Conservation (phyloP, 2,888 invertebrate species). For the Trachelus iudaicus region DNA sequence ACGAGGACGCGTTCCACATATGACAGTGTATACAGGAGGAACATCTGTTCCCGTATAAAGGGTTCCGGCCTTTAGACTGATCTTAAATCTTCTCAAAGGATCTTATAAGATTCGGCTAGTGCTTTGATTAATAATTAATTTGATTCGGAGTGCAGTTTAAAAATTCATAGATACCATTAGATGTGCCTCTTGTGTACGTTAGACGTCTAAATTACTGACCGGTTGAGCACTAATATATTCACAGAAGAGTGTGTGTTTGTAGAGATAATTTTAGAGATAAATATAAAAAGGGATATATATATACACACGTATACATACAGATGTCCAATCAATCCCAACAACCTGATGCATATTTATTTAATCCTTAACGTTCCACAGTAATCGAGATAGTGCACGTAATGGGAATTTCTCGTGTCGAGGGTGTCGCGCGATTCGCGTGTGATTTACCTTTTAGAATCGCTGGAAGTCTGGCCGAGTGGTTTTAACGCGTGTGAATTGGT, state of each 20-base stretch:
- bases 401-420: background rate
- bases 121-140: background rate
- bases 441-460: background rate
- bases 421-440: background rate
- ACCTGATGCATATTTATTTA: constrained; percentile 2
- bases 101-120: background rate
- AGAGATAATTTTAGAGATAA: background rate
- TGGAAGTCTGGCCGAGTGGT: background rate
- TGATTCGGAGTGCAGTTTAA: background rate
- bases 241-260: background rate
- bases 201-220: background rate
- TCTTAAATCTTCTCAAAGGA: background rate
- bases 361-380: background rate
- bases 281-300: background rate
- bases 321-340: background rate
- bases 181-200: background rate
- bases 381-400: background rate
- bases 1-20: background rate
- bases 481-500: background rate
- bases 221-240: background rate
- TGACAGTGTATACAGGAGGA: background rate
- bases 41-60: background rate
- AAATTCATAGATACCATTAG: background rate
- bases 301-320: background rate
- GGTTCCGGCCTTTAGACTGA: background rate